Evolutionary conservation across 2,797 vertebrate species (phyloP).

Genomic region (Crossoptilon crossoptilon): DNA sequence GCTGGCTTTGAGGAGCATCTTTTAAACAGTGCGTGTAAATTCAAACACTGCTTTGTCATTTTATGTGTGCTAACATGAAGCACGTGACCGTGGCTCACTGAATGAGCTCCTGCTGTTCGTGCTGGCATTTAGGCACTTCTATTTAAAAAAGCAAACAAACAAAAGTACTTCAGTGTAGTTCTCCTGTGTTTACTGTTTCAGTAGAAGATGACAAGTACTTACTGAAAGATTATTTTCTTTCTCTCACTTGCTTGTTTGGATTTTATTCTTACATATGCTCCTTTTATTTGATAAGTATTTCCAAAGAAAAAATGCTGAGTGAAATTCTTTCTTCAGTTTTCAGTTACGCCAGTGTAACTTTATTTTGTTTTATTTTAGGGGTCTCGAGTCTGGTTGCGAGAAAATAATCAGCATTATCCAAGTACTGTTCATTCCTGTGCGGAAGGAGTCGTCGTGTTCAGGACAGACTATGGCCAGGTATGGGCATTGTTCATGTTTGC

Average conservation of each 20-base stretch:
- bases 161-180: not conserved
- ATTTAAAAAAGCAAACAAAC: not conserved
- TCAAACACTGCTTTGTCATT: conserved; percentile 5
- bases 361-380: conserved; percentile 82
- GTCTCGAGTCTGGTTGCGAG: conserved; percentile 93
- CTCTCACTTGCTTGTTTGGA: not conserved
- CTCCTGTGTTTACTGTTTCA: not conserved
- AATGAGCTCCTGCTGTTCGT: conserved; percentile 39
- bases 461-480: conserved; percentile 95
- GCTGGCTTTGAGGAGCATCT: not conserved
- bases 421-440: conserved; percentile 93
- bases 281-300: not conserved
- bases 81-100: not conserved
- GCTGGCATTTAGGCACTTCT: not conserved
- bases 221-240: not conserved
- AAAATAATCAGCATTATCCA: conserved; percentile 92
- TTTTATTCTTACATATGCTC: not conserved
- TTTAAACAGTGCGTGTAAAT: conserved; percentile 16
- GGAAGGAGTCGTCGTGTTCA: conserved; percentile 90
- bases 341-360: not conserved
- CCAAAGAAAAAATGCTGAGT: not conserved
- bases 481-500: not conserved
- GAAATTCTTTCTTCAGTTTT: not conserved
- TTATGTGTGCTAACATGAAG: conserved; percentile 11
- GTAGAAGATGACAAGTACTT: not conserved